A percentile compares a stretch with the other conserved stretches of the same genome.
Evolutionary conservation across 2,888 invertebrate genomes (phyloP).

Genomic region (Cosmorhoe ocellata): DNA sequence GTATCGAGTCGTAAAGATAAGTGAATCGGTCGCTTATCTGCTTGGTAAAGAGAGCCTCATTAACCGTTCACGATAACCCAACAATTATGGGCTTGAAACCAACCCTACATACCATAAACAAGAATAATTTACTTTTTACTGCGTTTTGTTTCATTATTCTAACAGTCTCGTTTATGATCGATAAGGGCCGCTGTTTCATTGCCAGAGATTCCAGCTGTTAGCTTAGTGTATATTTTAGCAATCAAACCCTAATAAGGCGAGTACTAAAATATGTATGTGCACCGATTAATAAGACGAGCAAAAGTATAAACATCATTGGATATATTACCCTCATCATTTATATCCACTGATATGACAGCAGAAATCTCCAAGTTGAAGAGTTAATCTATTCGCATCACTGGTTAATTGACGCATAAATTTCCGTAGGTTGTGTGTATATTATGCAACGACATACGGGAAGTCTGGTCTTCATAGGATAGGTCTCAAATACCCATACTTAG

Average conservation of each 20-base stretch:
- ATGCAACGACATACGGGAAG: slow-evolving; percentile 30
- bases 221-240: background rate
- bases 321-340: slow-evolving; percentile 22
- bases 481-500: slow-evolving; percentile 27
- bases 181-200: slow-evolving; percentile 11
- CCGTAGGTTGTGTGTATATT: slow-evolving; percentile 31
- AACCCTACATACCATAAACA: slow-evolving; percentile 18
- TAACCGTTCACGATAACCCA: slow-evolving; percentile 63
- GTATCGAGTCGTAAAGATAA: slow-evolving; percentile 56
- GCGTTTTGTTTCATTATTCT: slow-evolving; percentile 17
- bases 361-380: slow-evolving; percentile 26
- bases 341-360: slow-evolving; percentile 17
- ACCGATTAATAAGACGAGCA: background rate
- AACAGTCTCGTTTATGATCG: slow-evolving; percentile 16
- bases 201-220: slow-evolving; percentile 4
- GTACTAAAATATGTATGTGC: background rate
- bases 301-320: slow-evolving; percentile 10
- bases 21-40: slow-evolving; percentile 46
- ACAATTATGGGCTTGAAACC: slow-evolving; percentile 55
- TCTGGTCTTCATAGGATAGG: slow-evolving; percentile 1
- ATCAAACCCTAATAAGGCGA: background rate
- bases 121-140: slow-evolving; percentile 16
- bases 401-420: slow-evolving; percentile 46
- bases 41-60: slow-evolving; percentile 53
- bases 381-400: slow-evolving; percentile 38